These are phyloP conservation scores for Drosophila nigritarsus DNA, from an alignment of 2,888 invertebrate genomes.

Conservation along the genomic window DNA sequence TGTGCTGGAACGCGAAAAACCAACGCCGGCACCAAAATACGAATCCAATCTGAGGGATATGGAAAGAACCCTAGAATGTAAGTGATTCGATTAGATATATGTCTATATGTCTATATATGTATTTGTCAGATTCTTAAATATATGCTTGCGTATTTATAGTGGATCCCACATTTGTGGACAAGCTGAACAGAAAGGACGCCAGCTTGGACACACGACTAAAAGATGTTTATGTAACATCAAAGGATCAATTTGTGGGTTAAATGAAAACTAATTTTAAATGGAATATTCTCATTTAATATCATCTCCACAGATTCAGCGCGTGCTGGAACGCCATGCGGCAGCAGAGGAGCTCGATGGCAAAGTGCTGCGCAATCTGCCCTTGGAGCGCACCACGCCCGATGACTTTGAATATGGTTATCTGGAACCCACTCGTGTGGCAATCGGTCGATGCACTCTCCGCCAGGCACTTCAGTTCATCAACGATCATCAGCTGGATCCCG, in stretches of 20 bases:
- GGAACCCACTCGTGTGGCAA: slow-evolving; percentile 87
- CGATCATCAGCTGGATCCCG: slow-evolving; percentile 88
- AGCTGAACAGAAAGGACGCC: slow-evolving; percentile 88
- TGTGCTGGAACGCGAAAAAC: slow-evolving; percentile 89
- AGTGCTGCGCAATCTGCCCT: slow-evolving; percentile 87
- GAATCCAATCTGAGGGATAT: slow-evolving; percentile 88
- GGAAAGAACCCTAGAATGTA: slow-evolving; percentile 87
- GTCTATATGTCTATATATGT: no score
- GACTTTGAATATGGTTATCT: slow-evolving; percentile 89
- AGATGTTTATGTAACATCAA: slow-evolving; percentile 90
- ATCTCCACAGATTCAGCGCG: slow-evolving; percentile 75
- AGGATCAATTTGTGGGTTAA: slow-evolving; percentile 87
- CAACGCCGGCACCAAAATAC: slow-evolving; percentile 89
- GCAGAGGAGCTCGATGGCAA: slow-evolving; percentile 51
- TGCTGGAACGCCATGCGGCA: slow-evolving; percentile 62
- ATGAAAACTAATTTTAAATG: neutral
- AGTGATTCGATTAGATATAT: neutral
- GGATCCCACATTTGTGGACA: slow-evolving; percentile 88
- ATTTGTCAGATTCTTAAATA: neutral
- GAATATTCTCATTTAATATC: neutral
- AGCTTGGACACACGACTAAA: slow-evolving; percentile 88
- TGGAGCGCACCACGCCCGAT: slow-evolving; percentile 85
- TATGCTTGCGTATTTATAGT: slow-evolving; percentile 71
- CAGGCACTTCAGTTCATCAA: slow-evolving; percentile 89
- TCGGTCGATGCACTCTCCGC: slow-evolving; percentile 89